phyloP scores from a whole-genome alignment of 2,797 vertebrate genomes.

The Sciurus carolinensis region DNA sequence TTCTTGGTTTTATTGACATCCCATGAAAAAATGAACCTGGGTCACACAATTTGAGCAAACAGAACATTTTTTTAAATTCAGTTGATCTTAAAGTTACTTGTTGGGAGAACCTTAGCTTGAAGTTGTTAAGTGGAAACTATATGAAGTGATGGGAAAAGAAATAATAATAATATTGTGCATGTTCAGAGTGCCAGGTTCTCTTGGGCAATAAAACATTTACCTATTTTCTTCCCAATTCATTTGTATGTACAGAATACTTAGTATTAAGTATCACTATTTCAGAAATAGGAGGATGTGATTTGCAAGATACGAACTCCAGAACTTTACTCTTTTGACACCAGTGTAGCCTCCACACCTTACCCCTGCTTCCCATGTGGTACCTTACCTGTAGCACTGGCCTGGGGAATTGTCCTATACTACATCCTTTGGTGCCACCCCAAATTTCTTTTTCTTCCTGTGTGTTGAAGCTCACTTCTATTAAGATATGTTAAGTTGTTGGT shows the following conservation, averaged over 20 bases:
- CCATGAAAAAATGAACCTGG: slow-evolving; percentile 59
- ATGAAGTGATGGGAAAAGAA: slow-evolving; percentile 70
- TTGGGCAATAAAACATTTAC: not conserved
- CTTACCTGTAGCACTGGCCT: not conserved
- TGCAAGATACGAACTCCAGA: not conserved
- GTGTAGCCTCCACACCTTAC: rapidly evolving
- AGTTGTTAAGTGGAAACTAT: slow-evolving; percentile 76
- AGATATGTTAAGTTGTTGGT: slow-evolving; percentile 1
- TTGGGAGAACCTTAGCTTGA: slow-evolving; percentile 73
- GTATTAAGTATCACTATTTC: not conserved
- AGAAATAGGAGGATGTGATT: not conserved
- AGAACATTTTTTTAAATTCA: slow-evolving; percentile 63
- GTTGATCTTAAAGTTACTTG: slow-evolving; percentile 17
- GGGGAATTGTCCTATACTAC: not conserved
- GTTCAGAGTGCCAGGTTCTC: not conserved
- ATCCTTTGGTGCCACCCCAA: not conserved
- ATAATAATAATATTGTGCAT: not conserved
- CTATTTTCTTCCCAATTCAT: not conserved
- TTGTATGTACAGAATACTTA: not conserved
- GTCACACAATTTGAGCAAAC: slow-evolving; percentile 70
- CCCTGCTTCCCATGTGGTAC: not conserved
- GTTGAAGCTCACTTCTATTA: not conserved
- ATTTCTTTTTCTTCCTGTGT: not conserved
- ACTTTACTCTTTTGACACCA: not conserved
- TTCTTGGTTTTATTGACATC: slow-evolving; percentile 35